phyloP scores from a whole-genome alignment of 2,888 invertebrate genomes.

The Dolichopus griseipennis region DNA sequence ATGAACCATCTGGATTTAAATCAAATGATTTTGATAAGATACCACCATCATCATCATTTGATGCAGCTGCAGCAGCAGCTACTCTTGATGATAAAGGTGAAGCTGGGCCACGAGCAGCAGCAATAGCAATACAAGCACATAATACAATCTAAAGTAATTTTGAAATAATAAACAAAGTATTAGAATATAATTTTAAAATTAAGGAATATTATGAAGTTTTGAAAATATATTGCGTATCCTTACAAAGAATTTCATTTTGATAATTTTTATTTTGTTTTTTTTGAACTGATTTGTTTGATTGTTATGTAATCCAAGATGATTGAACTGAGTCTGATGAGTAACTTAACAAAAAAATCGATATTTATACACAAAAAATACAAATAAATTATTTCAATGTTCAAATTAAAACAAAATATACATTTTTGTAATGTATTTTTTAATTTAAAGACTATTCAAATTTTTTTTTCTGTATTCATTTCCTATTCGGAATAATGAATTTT shows the following conservation, averaged over 20 bases:
- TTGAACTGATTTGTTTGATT: neutral
- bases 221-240: neutral
- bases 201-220: too few relatives aligned
- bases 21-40: constrained; percentile 11
- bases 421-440: neutral
- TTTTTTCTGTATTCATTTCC: neutral
- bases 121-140: constrained; percentile 1
- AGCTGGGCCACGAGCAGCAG: neutral
- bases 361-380: neutral
- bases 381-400: neutral
- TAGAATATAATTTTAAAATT: too few relatives aligned
- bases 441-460: neutral
- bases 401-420: neutral
- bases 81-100: neutral
- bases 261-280: neutral
- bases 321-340: neutral
- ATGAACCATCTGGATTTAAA: constrained; percentile 27
- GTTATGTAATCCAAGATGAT: neutral
- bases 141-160: neutral
- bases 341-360: neutral
- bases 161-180: neutral
- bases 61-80: neutral
- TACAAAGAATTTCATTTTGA: constrained; percentile 5
- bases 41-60: neutral
- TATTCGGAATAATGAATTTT: neutral